Evolutionary conservation across 2,888 invertebrate species (phyloP), one percentile per base, ranked within the genome.

Genomic region (Melanotus villosus): DNA sequence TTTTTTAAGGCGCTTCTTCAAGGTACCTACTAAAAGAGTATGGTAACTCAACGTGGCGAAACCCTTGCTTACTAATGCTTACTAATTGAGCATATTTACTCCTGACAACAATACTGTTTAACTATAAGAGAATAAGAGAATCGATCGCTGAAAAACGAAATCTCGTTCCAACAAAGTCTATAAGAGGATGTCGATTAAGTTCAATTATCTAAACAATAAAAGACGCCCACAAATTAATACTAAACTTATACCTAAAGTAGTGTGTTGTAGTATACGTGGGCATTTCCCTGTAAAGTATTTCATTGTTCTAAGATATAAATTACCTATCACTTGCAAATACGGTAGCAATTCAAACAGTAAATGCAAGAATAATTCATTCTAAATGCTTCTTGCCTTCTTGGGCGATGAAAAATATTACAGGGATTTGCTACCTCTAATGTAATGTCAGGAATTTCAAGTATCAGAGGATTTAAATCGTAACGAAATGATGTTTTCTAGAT

Each of bases 301-400:
- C 56, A 56, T 56, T 56, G 52, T 56, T 56, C 38, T 23, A 5
- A 18, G 38, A 23, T 38, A 56, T 56, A 56, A 56, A 56, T 56
- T 38, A 38, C 56, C 56, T 32, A 56, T 56, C 56, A 38, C 56
- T 32, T 23, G 38, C 56, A 56, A 56, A 36, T 56, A 38, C 56
- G 56, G 56, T 56, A 38, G 56, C 38, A 56, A 38, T 38, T 36
- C 36, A 21, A 38, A 18, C 18, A 36, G 56, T 23, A 56, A 56
- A 56, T 18, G 52, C 32, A 34, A 18, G 52, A 32, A 52, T 52
- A 52, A 52, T 52, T 52, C 52, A 32, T 32, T 30, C 18, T 16
- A 18, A 52, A 52, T 52, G 32, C 30, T 26, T n/a, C 26, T 18
- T 32, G 7, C 56, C 56, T 38, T 36, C 36, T 38, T 56, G 1